Percentiles rank a stretch among this genome's conserved stretches.
Conservation (phyloP, 1,140 invertebrate species). For the Aphidius gifuensis region DNA sequence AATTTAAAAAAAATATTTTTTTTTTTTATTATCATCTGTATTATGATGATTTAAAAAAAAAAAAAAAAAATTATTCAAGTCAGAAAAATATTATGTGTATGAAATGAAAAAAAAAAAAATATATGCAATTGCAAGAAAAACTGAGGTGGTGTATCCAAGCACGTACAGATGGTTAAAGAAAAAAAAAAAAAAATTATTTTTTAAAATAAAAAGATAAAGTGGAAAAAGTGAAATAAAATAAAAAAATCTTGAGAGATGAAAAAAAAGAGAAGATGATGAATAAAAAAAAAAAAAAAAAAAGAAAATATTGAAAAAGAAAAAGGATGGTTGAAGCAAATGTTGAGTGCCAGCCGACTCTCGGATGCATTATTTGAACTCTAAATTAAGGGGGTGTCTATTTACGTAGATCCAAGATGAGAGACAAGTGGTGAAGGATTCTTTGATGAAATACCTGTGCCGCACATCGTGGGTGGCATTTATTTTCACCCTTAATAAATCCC, state of each 20-base stretch:
- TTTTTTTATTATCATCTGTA: no score
- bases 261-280: constrained; percentile 20
- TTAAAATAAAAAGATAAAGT: no score
- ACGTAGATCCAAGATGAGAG: constrained; percentile 44
- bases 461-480: constrained; percentile 38
- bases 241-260: not conserved
- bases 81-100: no score
- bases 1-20: no score
- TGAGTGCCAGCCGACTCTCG: constrained; percentile 17
- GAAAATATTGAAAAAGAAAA: constrained; percentile 18
- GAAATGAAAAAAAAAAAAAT: no score
- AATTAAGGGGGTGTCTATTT: constrained; percentile 38
- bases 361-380: constrained; percentile 29
- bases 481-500: constrained; percentile 21
- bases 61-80: no score
- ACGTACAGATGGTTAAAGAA: not conserved
- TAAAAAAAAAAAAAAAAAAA: constrained; percentile 18
- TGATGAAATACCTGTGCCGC: constrained; percentile 26
- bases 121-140: not conserved
- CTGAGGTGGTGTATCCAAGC: constrained; percentile 11
- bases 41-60: no score
- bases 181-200: not conserved
- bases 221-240: not conserved
- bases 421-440: constrained; percentile 43
- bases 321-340: constrained; percentile 16